phyloP scores from a whole-genome alignment of 1,140 invertebrate species.

The Harpegnathos saltator region DNA sequence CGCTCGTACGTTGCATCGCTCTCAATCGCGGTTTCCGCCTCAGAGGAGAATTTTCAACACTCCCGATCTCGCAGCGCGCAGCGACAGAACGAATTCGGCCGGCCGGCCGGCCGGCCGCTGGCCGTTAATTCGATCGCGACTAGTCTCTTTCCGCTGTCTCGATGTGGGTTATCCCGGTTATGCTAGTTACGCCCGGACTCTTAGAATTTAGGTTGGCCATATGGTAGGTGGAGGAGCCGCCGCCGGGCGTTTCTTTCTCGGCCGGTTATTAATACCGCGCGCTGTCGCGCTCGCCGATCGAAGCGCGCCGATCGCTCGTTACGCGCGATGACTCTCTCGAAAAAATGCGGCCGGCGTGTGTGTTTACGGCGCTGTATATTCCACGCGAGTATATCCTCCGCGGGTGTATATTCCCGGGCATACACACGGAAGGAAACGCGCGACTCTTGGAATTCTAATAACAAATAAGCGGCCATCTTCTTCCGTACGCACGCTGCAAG shows the following conservation, averaged over 20 bases:
- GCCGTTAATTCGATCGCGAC: not conserved
- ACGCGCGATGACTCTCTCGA: not conserved
- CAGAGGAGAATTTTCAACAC: not conserved
- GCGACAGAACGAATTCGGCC: conserved; percentile 37
- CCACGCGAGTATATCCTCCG: not conserved
- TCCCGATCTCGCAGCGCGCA: not conserved
- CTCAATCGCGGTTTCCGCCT: not conserved
- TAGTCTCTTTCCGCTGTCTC: conserved; percentile 24
- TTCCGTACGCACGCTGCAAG: not conserved
- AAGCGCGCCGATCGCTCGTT: conserved; percentile 41
- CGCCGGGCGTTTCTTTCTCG: conserved; percentile 72
- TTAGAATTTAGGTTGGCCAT: conserved; percentile 80
- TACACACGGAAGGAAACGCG: not conserved
- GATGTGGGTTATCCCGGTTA: conserved; percentile 72
- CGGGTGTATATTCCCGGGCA: not conserved
- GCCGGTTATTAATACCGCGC: too few relatives aligned
- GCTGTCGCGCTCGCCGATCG: too few relatives aligned
- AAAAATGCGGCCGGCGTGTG: conserved; percentile 4
- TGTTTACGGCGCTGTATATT: not conserved
- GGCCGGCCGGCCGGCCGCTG: not conserved
- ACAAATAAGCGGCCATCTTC: not conserved
- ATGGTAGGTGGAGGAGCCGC: conserved; percentile 74
- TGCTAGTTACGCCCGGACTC: conserved; percentile 60
- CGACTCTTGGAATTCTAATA: not conserved
- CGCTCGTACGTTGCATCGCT: not conserved